Percentiles rank a stretch among this genome's conserved stretches.
phyloP scores from a whole-genome alignment of 2,113 vertebrate genomes.

The Axis porcinus region DNA sequence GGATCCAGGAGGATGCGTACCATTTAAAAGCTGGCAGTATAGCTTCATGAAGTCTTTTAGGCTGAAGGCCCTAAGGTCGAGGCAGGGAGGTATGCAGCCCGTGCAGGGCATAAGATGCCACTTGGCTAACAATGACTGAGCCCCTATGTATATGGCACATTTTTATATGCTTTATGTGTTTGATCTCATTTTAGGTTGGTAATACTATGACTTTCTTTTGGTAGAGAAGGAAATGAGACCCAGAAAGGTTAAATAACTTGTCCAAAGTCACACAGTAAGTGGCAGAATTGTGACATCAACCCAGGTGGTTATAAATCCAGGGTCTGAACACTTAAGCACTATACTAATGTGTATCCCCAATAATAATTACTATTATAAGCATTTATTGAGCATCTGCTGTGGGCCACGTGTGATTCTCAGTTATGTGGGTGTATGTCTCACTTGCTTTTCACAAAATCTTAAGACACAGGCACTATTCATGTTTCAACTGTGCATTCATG shows the following conservation, averaged over 20 bases:
- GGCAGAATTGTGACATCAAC: background rate
- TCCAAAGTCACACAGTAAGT: background rate
- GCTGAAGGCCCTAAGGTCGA: background rate
- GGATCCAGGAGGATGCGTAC: background rate
- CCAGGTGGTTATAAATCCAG: background rate
- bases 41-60: background rate
- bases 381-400: accelerated
- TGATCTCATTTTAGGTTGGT: background rate
- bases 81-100: background rate
- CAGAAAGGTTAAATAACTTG: background rate
- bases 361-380: background rate
- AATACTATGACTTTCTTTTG: background rate
- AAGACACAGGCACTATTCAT: background rate
- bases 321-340: background rate
- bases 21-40: background rate
- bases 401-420: background rate
- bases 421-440: background rate
- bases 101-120: background rate
- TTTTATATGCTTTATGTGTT: background rate
- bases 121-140: background rate
- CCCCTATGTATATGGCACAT: accelerated
- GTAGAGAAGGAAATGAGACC: background rate
- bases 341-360: background rate
- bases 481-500: background rate
- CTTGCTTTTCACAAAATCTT: background rate